A percentile compares a stretch with the other conserved stretches of the same genome.
Conservation (phyloP, 2,797 vertebrate genomes). For the Acrossocheilus fasciatus region DNA sequence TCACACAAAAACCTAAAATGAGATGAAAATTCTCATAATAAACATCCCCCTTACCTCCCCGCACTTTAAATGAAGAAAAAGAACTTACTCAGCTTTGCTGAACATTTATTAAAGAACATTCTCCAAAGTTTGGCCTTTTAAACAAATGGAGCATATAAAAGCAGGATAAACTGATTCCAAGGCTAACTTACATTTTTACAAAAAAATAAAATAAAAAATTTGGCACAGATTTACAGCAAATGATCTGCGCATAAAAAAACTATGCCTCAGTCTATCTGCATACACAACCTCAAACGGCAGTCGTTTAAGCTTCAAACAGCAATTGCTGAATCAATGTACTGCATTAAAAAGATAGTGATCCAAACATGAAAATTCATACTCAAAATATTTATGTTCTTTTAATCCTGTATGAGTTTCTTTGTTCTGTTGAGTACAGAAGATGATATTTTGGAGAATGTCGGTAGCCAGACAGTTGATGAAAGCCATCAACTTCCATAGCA, state of each 20-base stretch:
- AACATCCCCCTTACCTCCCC: background rate
- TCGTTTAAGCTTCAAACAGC: background rate
- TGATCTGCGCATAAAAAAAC: background rate
- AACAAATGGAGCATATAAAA: background rate
- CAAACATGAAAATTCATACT: too few species aligned
- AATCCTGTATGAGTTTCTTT: too few species aligned
- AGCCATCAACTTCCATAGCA: background rate
- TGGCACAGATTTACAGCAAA: background rate
- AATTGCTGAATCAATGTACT: background rate
- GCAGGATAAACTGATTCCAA: background rate
- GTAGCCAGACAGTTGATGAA: too few species aligned
- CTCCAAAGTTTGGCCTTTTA: background rate
- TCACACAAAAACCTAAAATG: background rate
- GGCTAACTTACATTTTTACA: background rate
- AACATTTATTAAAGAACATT: background rate
- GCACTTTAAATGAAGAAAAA: background rate
- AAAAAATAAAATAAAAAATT: background rate
- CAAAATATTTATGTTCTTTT: too few species aligned
- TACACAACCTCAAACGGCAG: background rate
- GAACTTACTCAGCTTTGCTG: background rate
- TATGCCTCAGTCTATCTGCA: background rate
- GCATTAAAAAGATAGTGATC: background rate
- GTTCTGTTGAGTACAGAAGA: too few species aligned
- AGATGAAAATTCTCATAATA: background rate
- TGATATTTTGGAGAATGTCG: too few species aligned